These are phyloP conservation scores for Drosophila busckii DNA, from an alignment of 1,140 invertebrate genomes.

Conservation along the genomic window DNA sequence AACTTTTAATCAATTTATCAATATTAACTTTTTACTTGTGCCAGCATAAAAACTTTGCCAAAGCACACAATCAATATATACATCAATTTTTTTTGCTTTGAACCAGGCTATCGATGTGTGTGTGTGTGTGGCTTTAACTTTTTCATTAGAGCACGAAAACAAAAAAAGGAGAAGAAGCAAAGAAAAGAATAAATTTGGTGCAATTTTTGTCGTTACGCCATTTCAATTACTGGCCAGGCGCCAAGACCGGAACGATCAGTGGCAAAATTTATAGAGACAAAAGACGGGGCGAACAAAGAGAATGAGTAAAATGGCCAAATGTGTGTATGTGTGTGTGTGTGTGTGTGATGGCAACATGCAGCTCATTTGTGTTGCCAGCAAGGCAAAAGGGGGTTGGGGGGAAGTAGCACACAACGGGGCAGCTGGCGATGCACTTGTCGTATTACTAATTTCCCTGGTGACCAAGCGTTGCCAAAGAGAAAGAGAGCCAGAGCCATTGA, in stretches of 20 bases:
- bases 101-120: slow-evolving; percentile 8
- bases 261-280: slow-evolving; percentile 71
- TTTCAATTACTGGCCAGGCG: slow-evolving; percentile 75
- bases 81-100: background rate
- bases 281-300: slow-evolving; percentile 58
- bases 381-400: background rate
- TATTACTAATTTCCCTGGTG: slow-evolving; percentile 78
- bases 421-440: slow-evolving; percentile 62
- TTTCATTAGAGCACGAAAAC: slow-evolving; percentile 44
- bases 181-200: slow-evolving; percentile 44
- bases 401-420: slow-evolving; percentile 17
- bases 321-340: slow-evolving; percentile 18
- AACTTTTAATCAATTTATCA: slow-evolving; percentile 77
- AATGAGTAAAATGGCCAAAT: slow-evolving; percentile 63
- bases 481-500: slow-evolving; percentile 44
- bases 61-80: slow-evolving; percentile 2
- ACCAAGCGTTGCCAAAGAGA: slow-evolving; percentile 32
- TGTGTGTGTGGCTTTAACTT: slow-evolving; percentile 50
- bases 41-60: slow-evolving; percentile 29
- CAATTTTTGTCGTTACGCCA: slow-evolving; percentile 75
- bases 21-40: slow-evolving; percentile 68
- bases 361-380: slow-evolving; percentile 53
- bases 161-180: background rate
- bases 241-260: slow-evolving; percentile 67
- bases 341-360: slow-evolving; percentile 50